These are phyloP conservation scores for Chesias legatella DNA, from an alignment of 2,888 invertebrate species.

Conservation along the genomic window DNA sequence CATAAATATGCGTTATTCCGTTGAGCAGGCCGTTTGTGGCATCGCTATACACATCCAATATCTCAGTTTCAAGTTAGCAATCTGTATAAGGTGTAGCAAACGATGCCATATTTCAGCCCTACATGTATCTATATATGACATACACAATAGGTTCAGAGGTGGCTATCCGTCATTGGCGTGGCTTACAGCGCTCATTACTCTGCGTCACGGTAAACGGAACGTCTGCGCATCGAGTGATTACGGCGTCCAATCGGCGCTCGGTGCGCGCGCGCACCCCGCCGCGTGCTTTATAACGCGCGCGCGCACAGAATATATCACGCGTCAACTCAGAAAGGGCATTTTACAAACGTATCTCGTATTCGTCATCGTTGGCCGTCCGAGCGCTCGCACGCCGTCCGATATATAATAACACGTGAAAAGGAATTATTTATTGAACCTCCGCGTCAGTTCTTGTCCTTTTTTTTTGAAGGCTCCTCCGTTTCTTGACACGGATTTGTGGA, in stretches of 20 bases:
- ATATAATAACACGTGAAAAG: conserved; percentile 68
- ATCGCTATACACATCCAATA: conserved; percentile 22
- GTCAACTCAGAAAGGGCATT: conserved; percentile 69
- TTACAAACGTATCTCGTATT: conserved; percentile 75
- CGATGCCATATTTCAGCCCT: conserved; percentile 42
- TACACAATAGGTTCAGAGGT: conserved; percentile 72
- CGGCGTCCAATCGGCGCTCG: conserved; percentile 62
- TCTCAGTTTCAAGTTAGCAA: conserved; percentile 31
- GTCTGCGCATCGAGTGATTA: conserved; percentile 62
- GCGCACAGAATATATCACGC: conserved; percentile 71
- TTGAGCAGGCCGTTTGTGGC: conserved; percentile 11
- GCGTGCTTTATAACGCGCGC: conserved; percentile 69
- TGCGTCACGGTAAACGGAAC: conserved; percentile 57
- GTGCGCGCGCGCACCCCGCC: conserved; percentile 68
- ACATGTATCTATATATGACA: conserved; percentile 46
- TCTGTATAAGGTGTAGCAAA: conserved; percentile 39
- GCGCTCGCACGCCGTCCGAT: conserved; percentile 55
- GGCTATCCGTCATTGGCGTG: conserved; percentile 75
- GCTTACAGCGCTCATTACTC: conserved; percentile 63
- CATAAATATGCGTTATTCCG: conserved; percentile 10
- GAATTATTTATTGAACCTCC: conserved; percentile 61
- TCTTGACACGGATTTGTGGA: conserved; percentile 73
- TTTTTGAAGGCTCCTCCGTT: conserved; percentile 45
- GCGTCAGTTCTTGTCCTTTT: conserved; percentile 49
- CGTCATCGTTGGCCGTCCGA: conserved; percentile 72